Base-by-base conservation (phyloP, 2,888 invertebrate genomes). In the Sphaerophoria taeniata region DNA sequence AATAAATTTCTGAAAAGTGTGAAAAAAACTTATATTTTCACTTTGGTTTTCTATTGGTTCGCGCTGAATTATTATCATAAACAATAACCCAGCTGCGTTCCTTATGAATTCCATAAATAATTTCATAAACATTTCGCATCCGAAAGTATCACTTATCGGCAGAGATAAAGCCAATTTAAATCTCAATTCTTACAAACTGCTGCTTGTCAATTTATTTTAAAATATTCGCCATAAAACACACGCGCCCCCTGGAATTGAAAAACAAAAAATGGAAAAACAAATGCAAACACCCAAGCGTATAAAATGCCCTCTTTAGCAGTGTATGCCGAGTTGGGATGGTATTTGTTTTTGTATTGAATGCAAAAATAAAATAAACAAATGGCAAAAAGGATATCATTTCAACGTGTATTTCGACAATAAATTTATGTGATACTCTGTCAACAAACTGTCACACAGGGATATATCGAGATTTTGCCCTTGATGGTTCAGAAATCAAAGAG, bases 401-500 rank as follows among this genome's bases (percentile, higher is more conserved):
- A 60, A 60, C 65, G 75, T 12, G 75, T 71, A 79, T 61, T 84
- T 84, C 65, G 51, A 75, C 74, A 76, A 67, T 84, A 84, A 67
- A 84, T 84, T 84, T 84, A 84, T 84, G 65, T 84, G 84, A 84
- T 79, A 84, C 79, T 84, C 70, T 79, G 79, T 84, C 84, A 79
- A 84, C 84, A 51, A 84, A 79, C 79, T 79, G 79, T 71, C 79
- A 67, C 74, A 60, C 60, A 65, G 60, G 61, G 58, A 49, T 75
- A 43, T 60, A 83, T 73, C 63, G 78, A 56, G 60, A 72, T 73
- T 78, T 77, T 36, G 14, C 53, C 45, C 53, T 80, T 45, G 24
- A 53, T 72, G 77, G 58, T 77, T 53, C 24, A 49, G 69, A 78
- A 78, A 82, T 78, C 82, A 78, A 78, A 78, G 51, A 71, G 49